These are phyloP conservation scores for Perca fluviatilis DNA, from an alignment of 2,113 vertebrate species.

Conservation along the genomic window DNA sequence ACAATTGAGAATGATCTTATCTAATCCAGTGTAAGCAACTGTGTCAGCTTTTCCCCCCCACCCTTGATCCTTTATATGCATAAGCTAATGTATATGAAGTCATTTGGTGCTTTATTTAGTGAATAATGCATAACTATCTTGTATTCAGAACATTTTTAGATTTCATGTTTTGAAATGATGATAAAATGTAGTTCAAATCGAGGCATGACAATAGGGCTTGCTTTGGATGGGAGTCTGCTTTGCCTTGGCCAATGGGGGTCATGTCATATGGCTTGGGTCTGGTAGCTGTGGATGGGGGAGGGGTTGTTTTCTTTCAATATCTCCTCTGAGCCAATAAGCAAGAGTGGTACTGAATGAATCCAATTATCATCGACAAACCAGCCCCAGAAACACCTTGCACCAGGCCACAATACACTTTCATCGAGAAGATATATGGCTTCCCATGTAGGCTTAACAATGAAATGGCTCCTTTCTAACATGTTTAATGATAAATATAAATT, in stretches of 20 bases:
- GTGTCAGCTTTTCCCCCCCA: slow-evolving; percentile 1
- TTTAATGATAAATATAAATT: no score
- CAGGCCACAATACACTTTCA: slow-evolving; percentile 36
- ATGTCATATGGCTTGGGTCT: slow-evolving; percentile 70
- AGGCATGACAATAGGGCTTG: slow-evolving; percentile 46
- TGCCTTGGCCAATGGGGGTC: slow-evolving; percentile 66
- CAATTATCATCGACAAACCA: slow-evolving; percentile 71
- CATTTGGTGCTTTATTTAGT: neutral
- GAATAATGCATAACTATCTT: neutral
- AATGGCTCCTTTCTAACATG: neutral
- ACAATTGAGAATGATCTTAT: slow-evolving; percentile 3
- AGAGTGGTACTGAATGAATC: slow-evolving; percentile 70
- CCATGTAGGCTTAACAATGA: neutral
- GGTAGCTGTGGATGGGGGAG: slow-evolving; percentile 59
- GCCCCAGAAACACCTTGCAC: slow-evolving; percentile 29
- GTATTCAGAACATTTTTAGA: neutral
- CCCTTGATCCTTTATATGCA: no score
- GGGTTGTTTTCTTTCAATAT: slow-evolving; percentile 83
- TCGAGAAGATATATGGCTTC: neutral
- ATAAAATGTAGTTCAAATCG: slow-evolving; percentile 10
- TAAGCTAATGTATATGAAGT: neutral
- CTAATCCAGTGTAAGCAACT: slow-evolving; percentile 33
- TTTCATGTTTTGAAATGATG: neutral
- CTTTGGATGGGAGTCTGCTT: slow-evolving; percentile 29
- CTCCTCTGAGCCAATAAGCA: slow-evolving; percentile 80